Evolutionary conservation across 2,888 invertebrate genomes (phyloP).

Genomic region (Leucoptera coffeella): DNA sequence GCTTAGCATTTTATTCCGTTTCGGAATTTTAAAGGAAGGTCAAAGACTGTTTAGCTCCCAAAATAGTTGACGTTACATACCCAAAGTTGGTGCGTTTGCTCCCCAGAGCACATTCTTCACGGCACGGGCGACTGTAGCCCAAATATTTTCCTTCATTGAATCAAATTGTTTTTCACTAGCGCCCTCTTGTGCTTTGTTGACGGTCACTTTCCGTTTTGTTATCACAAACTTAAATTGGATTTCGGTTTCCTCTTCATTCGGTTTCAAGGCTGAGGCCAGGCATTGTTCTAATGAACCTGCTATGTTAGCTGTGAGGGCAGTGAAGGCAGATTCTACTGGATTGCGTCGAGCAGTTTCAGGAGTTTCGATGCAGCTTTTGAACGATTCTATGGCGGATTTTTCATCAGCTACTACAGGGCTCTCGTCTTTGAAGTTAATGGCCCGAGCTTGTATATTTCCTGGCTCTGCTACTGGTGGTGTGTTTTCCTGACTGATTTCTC

Average conservation of each 20-base stretch:
- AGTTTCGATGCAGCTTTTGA: constrained; percentile 26
- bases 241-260: constrained; percentile 35
- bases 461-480: constrained; percentile 30
- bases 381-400: constrained; percentile 30
- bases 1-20: too few relatives aligned
- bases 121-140: constrained; percentile 34
- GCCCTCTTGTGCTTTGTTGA: constrained; percentile 19
- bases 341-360: constrained; percentile 10
- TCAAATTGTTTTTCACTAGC: constrained; percentile 13
- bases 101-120: constrained; percentile 42
- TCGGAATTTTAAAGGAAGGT: too few relatives aligned
- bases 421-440: constrained; percentile 42
- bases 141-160: constrained; percentile 31
- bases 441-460: constrained; percentile 25
- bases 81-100: too few relatives aligned
- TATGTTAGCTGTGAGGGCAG: constrained; percentile 25
- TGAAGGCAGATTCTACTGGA: constrained; percentile 20
- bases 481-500: constrained; percentile 14
- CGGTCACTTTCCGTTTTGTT: constrained; percentile 32
- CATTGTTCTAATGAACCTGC: constrained; percentile 34
- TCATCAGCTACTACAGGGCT: constrained; percentile 22
- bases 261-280: constrained; percentile 22
- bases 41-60: too few relatives aligned
- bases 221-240: constrained; percentile 44
- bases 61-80: too few relatives aligned